Percentiles rank a stretch among this genome's conserved stretches.
Conservation (phyloP, 2,113 vertebrate genomes). For the Mirounga angustirostris region DNA sequence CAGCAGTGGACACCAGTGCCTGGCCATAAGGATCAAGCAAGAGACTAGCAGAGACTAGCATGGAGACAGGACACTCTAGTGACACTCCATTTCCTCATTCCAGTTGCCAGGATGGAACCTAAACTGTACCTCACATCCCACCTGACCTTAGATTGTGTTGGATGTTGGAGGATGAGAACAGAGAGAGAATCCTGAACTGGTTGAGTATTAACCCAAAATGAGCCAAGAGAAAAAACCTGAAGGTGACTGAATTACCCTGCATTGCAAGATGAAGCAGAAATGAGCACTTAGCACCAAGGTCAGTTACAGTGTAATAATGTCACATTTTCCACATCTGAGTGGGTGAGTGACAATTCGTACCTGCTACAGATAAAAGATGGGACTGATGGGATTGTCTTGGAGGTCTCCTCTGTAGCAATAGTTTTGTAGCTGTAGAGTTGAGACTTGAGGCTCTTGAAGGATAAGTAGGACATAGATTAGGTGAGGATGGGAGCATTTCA, state of each 20-base stretch:
- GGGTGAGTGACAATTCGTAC: conserved; percentile 8
- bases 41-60: neutral
- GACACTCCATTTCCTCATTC: neutral
- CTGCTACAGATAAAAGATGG: neutral
- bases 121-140: neutral
- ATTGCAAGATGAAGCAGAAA: conserved; percentile 20
- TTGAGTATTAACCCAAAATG: conserved; percentile 31
- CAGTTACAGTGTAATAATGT: neutral
- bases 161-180: neutral
- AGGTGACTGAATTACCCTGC: neutral
- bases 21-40: neutral
- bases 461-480: neutral
- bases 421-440: neutral
- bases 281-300: neutral
- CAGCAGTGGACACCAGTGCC: neutral
- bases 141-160: neutral
- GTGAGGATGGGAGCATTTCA: neutral
- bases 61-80: neutral
- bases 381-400: neutral
- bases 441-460: neutral
- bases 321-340: neutral
- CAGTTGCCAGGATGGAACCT: neutral
- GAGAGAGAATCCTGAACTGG: neutral
- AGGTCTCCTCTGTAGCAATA: neutral
- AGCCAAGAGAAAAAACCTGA: neutral